phyloP scores from a whole-genome alignment of 2,888 invertebrate species.

The Protophormia terraenovae region DNA sequence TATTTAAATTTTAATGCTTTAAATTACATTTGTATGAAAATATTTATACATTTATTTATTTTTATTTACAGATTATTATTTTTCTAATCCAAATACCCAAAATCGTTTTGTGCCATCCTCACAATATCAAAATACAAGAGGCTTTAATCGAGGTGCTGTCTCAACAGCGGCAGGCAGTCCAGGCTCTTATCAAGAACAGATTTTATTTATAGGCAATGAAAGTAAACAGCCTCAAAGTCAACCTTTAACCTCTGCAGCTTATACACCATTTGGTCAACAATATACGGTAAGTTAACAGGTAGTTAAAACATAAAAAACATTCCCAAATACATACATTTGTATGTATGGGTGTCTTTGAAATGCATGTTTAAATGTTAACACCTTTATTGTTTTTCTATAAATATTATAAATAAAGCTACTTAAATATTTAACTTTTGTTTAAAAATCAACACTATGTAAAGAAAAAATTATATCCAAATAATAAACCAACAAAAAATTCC shows the following conservation, averaged over 20 bases:
- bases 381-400: not conserved
- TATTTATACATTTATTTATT: slow-evolving; percentile 61
- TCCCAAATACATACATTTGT: no score
- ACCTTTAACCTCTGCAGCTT: slow-evolving; percentile 70
- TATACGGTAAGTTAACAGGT: slow-evolving; percentile 71
- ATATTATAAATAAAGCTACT: not conserved
- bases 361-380: not conserved
- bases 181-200: slow-evolving; percentile 79
- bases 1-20: slow-evolving; percentile 59
- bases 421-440: not conserved
- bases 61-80: slow-evolving; percentile 79
- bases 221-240: slow-evolving; percentile 70
- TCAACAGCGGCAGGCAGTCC: slow-evolving; percentile 71
- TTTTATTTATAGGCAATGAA: slow-evolving; percentile 77
- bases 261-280: slow-evolving; percentile 74
- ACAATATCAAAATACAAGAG: slow-evolving; percentile 72
- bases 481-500: not conserved
- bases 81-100: slow-evolving; percentile 75
- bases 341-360: not conserved
- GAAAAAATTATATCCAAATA: no score
- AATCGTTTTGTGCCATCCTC: slow-evolving; percentile 80
- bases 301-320: not conserved
- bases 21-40: no score
- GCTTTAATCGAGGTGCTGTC: slow-evolving; percentile 4
- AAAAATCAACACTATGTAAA: not conserved